These are phyloP conservation scores for Stenoptilia bipunctidactyla DNA, from an alignment of 2,888 invertebrate species.

Conservation along the genomic window DNA sequence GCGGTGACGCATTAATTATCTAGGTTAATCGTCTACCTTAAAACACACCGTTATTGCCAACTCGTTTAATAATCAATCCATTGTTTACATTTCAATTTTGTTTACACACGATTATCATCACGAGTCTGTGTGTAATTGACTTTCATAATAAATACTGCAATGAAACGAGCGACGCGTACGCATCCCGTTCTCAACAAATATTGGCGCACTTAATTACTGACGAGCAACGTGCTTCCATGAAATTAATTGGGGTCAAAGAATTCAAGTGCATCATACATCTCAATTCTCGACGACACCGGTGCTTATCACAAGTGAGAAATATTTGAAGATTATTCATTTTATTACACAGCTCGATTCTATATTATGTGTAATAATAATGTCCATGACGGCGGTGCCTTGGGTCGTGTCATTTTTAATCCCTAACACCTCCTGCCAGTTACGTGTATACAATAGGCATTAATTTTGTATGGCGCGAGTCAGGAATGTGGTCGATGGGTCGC, in stretches of 20 bases:
- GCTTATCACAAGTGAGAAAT: not conserved
- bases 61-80: not conserved
- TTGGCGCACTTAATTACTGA: constrained; percentile 57
- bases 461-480: constrained; percentile 51
- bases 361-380: not conserved
- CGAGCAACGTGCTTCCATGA: constrained; percentile 57
- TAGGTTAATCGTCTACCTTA: no score
- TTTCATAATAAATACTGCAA: constrained; percentile 21
- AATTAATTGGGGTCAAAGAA: constrained; percentile 66
- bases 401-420: constrained; percentile 31
- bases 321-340: not conserved
- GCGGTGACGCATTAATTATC: no score
- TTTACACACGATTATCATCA: not conserved
- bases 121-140: constrained; percentile 1
- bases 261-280: constrained; percentile 59
- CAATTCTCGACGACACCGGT: constrained; percentile 35
- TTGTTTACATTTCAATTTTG: constrained; percentile 3
- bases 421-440: constrained; percentile 28
- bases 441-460: constrained; percentile 58
- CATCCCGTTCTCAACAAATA: constrained; percentile 39
- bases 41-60: no score
- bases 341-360: not conserved
- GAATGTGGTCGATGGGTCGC: constrained; percentile 56
- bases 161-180: constrained; percentile 21
- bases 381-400: constrained; percentile 11